A percentile compares a stretch with the other conserved stretches of the same genome.
These are phyloP conservation scores for Nannospalax galili DNA, from an alignment of 2,113 vertebrate genomes.

Conservation along the genomic window DNA sequence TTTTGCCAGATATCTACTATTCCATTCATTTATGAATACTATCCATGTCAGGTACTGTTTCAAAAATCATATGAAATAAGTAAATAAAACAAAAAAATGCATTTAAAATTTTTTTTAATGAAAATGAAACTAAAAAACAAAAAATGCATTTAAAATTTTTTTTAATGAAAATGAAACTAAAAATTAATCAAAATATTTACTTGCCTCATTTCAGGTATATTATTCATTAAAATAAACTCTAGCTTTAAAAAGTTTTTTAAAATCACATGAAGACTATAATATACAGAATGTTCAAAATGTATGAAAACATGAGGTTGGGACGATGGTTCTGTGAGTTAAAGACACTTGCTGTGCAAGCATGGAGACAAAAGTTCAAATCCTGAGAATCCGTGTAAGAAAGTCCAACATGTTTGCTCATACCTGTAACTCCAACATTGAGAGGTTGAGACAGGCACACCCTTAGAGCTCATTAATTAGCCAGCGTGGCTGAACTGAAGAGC, in stretches of 20 bases:
- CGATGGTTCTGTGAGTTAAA: neutral
- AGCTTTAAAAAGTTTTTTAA: neutral
- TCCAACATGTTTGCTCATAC: neutral
- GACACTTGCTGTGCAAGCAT: neutral
- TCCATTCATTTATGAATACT: neutral
- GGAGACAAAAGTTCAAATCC: neutral
- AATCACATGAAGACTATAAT: neutral
- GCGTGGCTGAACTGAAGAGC: neutral
- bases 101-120: too few relatives aligned
- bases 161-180: too few relatives aligned
- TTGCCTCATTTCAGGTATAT: too few relatives aligned
- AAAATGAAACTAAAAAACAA: too few relatives aligned
- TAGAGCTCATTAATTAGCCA: neutral
- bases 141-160: too few relatives aligned
- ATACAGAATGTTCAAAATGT: neutral
- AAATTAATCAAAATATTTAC: too few relatives aligned
- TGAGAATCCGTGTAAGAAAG: neutral
- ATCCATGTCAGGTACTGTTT: slow-evolving; percentile 17
- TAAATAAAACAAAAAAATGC: too few relatives aligned
- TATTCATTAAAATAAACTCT: too few relatives aligned
- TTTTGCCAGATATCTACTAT: neutral
- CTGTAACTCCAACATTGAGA: neutral
- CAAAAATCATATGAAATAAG: neutral
- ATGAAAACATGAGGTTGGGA: neutral
- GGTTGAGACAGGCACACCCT: neutral